Evolutionary conservation across 2,888 invertebrate genomes (phyloP).

Genomic region (Matsumyia berberina): DNA sequence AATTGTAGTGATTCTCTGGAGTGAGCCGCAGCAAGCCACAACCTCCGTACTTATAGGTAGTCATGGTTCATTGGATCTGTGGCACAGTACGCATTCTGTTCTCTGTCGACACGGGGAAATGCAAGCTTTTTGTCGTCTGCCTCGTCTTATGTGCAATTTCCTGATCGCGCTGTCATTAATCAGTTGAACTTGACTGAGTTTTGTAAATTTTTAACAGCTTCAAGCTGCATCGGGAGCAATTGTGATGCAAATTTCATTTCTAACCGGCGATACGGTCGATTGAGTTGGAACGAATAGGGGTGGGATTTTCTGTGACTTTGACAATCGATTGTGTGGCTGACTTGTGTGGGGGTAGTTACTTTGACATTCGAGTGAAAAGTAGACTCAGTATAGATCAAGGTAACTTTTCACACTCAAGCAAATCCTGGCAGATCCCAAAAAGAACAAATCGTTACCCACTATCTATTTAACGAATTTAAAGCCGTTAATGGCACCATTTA

Average conservation of each 20-base stretch:
- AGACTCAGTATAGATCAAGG: not conserved
- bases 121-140: constrained; percentile 31
- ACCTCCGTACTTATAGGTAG: constrained; percentile 38
- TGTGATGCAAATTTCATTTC: constrained; percentile 63
- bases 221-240: constrained; percentile 45
- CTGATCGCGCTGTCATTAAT: constrained; percentile 59
- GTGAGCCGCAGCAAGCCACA: constrained; percentile 1
- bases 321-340: constrained; percentile 8
- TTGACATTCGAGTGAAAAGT: not conserved
- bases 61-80: constrained; percentile 61
- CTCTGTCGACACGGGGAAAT: constrained; percentile 36
- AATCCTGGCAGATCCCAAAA: too few species aligned
- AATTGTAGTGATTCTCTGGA: constrained; percentile 50
- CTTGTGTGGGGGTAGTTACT: not conserved
- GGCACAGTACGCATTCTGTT: constrained; percentile 17
- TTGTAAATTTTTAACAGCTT: constrained; percentile 27
- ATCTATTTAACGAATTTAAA: too few species aligned
- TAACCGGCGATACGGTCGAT: constrained; percentile 63
- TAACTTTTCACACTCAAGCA: too few species aligned
- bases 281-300: constrained; percentile 17
- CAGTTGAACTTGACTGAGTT: constrained; percentile 73
- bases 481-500: too few species aligned
- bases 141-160: constrained; percentile 54
- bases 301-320: not conserved
- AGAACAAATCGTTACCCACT: too few species aligned